phyloP scores from a whole-genome alignment of 2,888 invertebrate species.

The Hydroisotoma schaefferi region DNA sequence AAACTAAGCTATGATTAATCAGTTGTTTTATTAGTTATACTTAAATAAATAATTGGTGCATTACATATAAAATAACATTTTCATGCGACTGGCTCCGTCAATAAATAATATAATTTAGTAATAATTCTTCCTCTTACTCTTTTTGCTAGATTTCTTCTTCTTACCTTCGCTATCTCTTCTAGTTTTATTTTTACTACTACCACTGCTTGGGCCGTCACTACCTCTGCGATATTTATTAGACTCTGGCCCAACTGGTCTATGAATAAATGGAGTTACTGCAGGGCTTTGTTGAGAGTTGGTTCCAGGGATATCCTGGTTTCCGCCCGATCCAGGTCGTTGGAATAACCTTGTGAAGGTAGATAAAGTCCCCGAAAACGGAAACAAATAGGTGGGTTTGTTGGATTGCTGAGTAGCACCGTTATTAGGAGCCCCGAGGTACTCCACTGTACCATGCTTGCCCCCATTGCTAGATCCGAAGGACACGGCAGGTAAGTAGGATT shows the following conservation, averaged over 20 bases:
- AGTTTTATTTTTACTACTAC: background rate
- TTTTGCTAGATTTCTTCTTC: conserved; percentile 7
- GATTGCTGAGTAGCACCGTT: background rate
- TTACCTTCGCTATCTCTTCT: conserved; percentile 9
- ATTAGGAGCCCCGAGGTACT: background rate
- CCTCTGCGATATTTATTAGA: conserved; percentile 23
- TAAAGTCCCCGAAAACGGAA: conserved; percentile 9
- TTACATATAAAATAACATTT: no score
- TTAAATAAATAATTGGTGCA: no score
- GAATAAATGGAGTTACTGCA: conserved; percentile 21
- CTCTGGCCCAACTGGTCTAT: conserved; percentile 35
- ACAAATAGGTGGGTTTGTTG: background rate
- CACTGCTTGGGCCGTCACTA: conserved; percentile 3
- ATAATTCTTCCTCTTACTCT: conserved; percentile 2
- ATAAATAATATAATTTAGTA: background rate
- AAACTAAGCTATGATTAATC: no score
- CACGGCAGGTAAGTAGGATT: conserved; percentile 7
- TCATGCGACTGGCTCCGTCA: no score
- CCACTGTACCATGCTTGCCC: background rate
- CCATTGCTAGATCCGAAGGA: conserved; percentile 10
- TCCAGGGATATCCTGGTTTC: conserved; percentile 4
- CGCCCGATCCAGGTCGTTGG: conserved; percentile 14
- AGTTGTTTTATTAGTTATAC: no score
- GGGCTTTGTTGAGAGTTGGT: conserved; percentile 3
- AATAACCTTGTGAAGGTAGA: conserved; percentile 21